These are phyloP conservation scores for Ligdia adustata DNA, from an alignment of 2,888 invertebrate species.

Conservation along the genomic window DNA sequence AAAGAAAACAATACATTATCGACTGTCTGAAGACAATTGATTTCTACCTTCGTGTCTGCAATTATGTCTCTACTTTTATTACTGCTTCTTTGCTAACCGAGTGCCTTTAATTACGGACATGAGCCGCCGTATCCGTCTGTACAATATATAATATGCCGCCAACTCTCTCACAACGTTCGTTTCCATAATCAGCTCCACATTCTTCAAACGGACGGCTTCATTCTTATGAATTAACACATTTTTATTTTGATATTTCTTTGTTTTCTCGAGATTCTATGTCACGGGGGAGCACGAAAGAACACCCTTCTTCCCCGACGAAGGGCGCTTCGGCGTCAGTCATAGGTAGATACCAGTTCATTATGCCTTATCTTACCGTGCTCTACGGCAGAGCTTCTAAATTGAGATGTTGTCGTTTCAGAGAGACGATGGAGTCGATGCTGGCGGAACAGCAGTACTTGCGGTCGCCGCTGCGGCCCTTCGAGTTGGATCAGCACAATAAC, in stretches of 20 bases:
- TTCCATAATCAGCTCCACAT: slow-evolving; percentile 15
- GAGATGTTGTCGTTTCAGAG: slow-evolving; percentile 83
- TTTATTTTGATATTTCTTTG: slow-evolving; percentile 60
- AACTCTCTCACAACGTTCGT: slow-evolving; percentile 40
- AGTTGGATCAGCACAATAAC: slow-evolving; percentile 88
- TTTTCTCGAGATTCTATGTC: slow-evolving; percentile 83
- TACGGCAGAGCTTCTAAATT: slow-evolving; percentile 31
- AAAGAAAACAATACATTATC: slow-evolving; percentile 56
- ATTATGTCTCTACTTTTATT: slow-evolving; percentile 60
- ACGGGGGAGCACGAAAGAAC: slow-evolving; percentile 82
- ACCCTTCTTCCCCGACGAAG: slow-evolving; percentile 80
- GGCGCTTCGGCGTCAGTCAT: slow-evolving; percentile 79
- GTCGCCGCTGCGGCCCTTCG: slow-evolving; percentile 89
- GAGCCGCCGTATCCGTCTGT: slow-evolving; percentile 45
- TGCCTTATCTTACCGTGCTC: slow-evolving; percentile 35
- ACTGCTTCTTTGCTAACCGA: slow-evolving; percentile 54
- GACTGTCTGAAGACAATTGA: slow-evolving; percentile 55
- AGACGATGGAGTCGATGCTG: slow-evolving; percentile 95
- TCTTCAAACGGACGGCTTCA: neutral
- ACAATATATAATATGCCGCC: slow-evolving; percentile 51
- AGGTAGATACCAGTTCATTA: slow-evolving; percentile 68
- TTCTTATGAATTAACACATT: slow-evolving; percentile 19
- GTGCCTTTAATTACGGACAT: slow-evolving; percentile 55
- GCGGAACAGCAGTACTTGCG: slow-evolving; percentile 93
- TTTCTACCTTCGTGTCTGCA: slow-evolving; percentile 51